Evolutionary conservation across 2,113 vertebrate genomes (phyloP).

Genomic region (Gobio gobio): DNA sequence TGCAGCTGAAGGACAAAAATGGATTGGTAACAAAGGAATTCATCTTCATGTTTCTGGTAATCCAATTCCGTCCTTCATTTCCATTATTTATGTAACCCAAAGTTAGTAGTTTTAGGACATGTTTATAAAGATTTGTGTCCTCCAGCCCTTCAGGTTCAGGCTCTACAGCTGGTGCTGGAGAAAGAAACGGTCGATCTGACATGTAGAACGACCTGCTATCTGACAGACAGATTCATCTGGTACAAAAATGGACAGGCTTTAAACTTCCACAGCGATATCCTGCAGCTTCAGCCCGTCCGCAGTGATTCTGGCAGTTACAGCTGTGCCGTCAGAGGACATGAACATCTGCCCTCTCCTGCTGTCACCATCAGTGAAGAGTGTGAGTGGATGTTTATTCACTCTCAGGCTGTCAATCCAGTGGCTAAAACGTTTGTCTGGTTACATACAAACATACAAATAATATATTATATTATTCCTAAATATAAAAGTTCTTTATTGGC

Average conservation of each 20-base stretch:
- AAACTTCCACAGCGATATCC: too few species aligned
- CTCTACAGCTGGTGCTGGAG: neutral
- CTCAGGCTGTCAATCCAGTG: too few species aligned
- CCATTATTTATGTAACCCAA: neutral
- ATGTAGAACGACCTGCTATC: too few species aligned
- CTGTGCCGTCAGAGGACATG: neutral
- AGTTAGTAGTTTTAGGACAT: neutral
- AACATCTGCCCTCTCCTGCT: neutral
- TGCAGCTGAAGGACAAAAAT: fast-evolving
- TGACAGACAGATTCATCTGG: too few species aligned
- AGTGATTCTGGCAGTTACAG: too few species aligned
- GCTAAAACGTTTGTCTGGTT: too few species aligned
- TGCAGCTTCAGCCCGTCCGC: too few species aligned
- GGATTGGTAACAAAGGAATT: neutral
- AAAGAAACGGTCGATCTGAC: neutral
- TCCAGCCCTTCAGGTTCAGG: neutral
- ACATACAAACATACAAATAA: too few species aligned
- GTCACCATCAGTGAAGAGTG: neutral
- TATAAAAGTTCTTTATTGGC: too few species aligned
- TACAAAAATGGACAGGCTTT: too few species aligned
- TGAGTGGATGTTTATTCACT: neutral
- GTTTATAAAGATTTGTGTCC: neutral
- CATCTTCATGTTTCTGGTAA: neutral
- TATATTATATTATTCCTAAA: too few species aligned
- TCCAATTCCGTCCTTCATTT: neutral